Evolutionary conservation across 2,113 vertebrate genomes (phyloP).

Genomic region (Alces alces): DNA sequence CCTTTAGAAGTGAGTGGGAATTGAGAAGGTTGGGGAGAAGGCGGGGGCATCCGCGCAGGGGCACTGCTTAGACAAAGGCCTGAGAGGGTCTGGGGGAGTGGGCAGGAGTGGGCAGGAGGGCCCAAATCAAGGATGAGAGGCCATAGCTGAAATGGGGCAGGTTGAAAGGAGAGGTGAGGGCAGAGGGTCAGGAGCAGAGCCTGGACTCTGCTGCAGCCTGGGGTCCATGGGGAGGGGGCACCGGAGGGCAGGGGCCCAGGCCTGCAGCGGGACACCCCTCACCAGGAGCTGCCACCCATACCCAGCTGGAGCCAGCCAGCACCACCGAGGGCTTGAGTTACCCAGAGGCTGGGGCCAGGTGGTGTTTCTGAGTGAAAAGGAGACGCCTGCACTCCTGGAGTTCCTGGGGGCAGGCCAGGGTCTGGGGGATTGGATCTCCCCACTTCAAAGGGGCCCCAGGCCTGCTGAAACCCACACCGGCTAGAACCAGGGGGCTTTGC

Average conservation of each 20-base stretch:
- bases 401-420: background rate
- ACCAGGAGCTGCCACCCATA: background rate
- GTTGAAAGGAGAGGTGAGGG: background rate
- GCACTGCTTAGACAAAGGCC: background rate
- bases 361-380: background rate
- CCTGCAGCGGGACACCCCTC: background rate
- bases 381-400: background rate
- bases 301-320: background rate
- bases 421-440: constrained; percentile 19
- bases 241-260: background rate
- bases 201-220: background rate
- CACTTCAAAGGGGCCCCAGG: constrained; percentile 55
- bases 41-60: accelerated
- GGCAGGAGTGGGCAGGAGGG: background rate
- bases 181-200: background rate
- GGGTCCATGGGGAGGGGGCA: no score
- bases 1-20: background rate
- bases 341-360: background rate
- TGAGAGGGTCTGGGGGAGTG: background rate
- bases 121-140: background rate
- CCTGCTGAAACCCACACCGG: constrained; percentile 35
- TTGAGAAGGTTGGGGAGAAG: accelerated
- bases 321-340: background rate
- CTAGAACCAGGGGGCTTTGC: background rate
- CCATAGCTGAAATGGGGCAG: background rate